phyloP scores from a whole-genome alignment of 1,140 invertebrate species.

The Bombus picipes region DNA sequence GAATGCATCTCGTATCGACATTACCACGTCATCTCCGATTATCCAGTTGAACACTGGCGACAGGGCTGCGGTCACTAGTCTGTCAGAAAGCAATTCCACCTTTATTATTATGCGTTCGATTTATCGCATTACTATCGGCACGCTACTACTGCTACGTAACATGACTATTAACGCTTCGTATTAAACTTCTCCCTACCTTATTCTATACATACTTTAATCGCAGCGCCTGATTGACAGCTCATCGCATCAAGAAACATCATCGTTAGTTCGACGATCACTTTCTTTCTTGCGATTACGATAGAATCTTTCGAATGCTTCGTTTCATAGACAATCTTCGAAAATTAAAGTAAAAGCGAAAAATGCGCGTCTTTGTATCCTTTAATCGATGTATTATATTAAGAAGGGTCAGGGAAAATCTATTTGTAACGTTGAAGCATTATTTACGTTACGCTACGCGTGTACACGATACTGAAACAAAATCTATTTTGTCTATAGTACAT shows the following conservation, averaged over 20 bases:
- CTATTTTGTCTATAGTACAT: not conserved
- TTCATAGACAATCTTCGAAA: too few relatives aligned
- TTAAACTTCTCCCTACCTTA: slow-evolving; percentile 29
- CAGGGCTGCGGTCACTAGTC: slow-evolving; percentile 75
- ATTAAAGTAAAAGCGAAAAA: too few relatives aligned
- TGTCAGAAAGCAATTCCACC: slow-evolving; percentile 75
- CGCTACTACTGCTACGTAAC: slow-evolving; percentile 31
- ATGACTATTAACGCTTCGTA: slow-evolving; percentile 36
- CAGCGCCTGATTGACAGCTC: slow-evolving; percentile 52
- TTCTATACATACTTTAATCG: slow-evolving; percentile 2
- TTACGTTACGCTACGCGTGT: not conserved
- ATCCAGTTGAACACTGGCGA: slow-evolving; percentile 71
- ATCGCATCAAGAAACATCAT: slow-evolving; percentile 22
- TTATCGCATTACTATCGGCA: slow-evolving; percentile 29
- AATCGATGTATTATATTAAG: too few relatives aligned
- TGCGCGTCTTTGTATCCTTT: too few relatives aligned
- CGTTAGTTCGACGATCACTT: slow-evolving; percentile 28
- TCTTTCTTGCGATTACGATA: not conserved
- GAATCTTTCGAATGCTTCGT: not conserved
- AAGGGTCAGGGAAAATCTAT: not conserved
- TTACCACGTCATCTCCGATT: slow-evolving; percentile 80
- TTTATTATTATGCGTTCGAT: slow-evolving; percentile 51
- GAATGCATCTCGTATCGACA: slow-evolving; percentile 65
- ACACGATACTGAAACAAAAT: too few relatives aligned
- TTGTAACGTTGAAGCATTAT: not conserved